Evolutionary conservation across 2,113 vertebrate species (phyloP), one percentile per base, ranked within the genome.

Genomic region (Psettodes erumei): DNA sequence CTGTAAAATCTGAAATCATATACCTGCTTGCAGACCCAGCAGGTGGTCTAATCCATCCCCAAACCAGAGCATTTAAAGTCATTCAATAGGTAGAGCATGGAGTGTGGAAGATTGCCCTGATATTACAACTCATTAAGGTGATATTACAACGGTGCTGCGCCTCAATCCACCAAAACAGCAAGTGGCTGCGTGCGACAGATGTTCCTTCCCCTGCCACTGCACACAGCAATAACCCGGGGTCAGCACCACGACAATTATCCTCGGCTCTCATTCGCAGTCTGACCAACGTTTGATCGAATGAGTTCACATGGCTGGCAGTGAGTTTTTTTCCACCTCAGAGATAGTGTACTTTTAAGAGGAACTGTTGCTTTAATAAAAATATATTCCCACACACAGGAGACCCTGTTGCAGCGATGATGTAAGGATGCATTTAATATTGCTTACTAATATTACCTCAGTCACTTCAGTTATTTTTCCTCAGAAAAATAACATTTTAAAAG

Each of bases 161-260:
- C 28, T 61, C 15, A 37, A 42, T 56, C 69, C 37, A 59, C 33
- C 2, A 3, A 67, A 47, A 62, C 28, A 23, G 32, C 25, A 25
- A 38, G 15, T 16, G 9, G 35, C 69, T 66, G 48, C 59, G 21
- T 54, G 59, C 9, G 25, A 78, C 60, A 74, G 64, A 65, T 70
- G 64, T 71, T 78, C 62, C 40, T 33, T 47, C 9, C n/a, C 25
- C 47, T 53, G 37, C 23, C 25, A n/a, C 27, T 30, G 64, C 23
- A 55, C 23, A 6, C 60, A 69, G 60, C 64, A 38, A 32, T 56
- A 37, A 60, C 67, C 58, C 64, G 43, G 45, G 56, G 61, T 43
- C 25, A 15, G 25, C 65, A 56, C 53, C 21, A 23, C n/a, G 77
- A 48, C 68, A 16, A 27, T 55, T 40, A 40, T 62, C 72, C 65